Percentiles rank a stretch among this genome's conserved stretches.
These are phyloP conservation scores for Catocala fraxini DNA, from an alignment of 2,888 invertebrate species.

Conservation along the genomic window DNA sequence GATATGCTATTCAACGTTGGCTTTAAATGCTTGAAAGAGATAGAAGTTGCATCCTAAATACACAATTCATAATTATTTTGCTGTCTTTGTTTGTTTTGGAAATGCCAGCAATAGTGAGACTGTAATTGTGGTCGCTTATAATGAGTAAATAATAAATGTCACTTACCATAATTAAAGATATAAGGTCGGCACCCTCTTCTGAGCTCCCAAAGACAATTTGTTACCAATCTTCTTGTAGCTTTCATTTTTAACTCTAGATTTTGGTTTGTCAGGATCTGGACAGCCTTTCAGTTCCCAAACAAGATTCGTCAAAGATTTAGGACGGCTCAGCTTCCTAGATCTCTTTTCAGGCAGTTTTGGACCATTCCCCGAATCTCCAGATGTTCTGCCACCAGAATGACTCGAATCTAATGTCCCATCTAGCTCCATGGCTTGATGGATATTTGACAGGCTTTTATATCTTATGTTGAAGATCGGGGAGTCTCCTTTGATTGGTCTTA, in stretches of 20 bases:
- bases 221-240: slow-evolving; percentile 84
- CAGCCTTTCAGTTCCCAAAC: slow-evolving; percentile 92
- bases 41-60: no score
- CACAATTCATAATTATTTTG: no score
- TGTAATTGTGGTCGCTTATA: no score
- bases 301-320: slow-evolving; percentile 95
- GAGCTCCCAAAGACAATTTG: slow-evolving; percentile 84
- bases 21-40: no score
- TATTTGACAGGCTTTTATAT: slow-evolving; percentile 90
- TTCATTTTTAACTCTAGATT: slow-evolving; percentile 84
- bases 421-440: slow-evolving; percentile 91
- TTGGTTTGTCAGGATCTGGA: slow-evolving; percentile 81
- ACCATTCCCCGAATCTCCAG: slow-evolving; percentile 93
- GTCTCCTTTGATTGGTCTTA: slow-evolving; percentile 88
- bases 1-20: no score
- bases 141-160: background rate
- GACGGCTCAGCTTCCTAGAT: slow-evolving; percentile 93
- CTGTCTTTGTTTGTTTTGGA: no score
- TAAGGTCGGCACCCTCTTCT: slow-evolving; percentile 87
- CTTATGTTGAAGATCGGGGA: slow-evolving; percentile 93
- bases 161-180: slow-evolving; percentile 85
- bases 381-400: slow-evolving; percentile 95
- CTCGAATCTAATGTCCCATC: slow-evolving; percentile 96
- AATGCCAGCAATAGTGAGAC: no score
- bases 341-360: slow-evolving; percentile 94